Conservation (phyloP, 2,113 vertebrate species). For the Microcebus jonahi region DNA sequence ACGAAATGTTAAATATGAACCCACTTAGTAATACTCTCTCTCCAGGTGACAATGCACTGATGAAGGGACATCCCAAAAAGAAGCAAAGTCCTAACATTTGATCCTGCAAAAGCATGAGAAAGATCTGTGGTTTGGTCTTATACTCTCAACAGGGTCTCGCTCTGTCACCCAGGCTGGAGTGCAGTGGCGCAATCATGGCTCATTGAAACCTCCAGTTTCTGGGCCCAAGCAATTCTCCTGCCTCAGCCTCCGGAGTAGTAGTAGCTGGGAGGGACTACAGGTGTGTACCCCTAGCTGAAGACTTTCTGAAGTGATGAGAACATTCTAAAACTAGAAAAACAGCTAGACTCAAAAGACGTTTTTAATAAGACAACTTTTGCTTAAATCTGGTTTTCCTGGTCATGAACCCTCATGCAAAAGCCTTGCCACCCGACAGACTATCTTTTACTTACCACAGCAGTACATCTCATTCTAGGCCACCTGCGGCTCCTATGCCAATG, state of each 20-base stretch:
- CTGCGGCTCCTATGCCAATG: background rate
- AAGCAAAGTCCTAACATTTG: background rate
- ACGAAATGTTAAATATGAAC: background rate
- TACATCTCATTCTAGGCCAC: background rate
- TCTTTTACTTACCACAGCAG: too few relatives aligned
- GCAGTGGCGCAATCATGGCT: too few relatives aligned
- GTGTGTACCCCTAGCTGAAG: background rate
- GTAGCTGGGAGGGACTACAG: too few relatives aligned
- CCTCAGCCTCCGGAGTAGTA: too few relatives aligned
- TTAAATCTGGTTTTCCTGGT: background rate
- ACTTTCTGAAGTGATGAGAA: background rate
- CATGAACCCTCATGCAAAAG: background rate
- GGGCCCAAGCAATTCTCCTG: too few relatives aligned
- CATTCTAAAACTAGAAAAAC: background rate
- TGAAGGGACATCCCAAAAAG: too few relatives aligned
- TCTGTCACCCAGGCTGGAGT: too few relatives aligned
- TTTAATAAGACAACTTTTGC: background rate
- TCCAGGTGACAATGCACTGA: background rate
- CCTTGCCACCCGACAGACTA: background rate
- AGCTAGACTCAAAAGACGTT: background rate
- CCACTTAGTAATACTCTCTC: background rate
- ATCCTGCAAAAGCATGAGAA: background rate
- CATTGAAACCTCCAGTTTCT: too few relatives aligned
- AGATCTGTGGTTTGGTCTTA: too few relatives aligned
- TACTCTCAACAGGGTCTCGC: background rate